Evolutionary conservation across 2,797 vertebrate genomes (phyloP).

Genomic region (Ataeniobius toweri): DNA sequence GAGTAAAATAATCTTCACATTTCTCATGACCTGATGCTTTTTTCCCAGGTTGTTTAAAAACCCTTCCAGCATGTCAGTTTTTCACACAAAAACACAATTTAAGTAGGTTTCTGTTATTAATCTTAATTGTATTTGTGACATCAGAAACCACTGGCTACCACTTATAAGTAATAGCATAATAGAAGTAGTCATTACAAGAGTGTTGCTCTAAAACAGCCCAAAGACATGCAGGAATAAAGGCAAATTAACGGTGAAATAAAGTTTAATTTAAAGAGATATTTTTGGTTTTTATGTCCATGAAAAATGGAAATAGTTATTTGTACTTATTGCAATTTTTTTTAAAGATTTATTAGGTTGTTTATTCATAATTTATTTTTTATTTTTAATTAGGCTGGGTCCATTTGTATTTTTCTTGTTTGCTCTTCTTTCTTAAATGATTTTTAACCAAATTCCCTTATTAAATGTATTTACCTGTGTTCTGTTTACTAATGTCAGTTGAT

Average conservation of each 20-base stretch:
- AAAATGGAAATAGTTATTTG: not conserved
- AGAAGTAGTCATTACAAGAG: not conserved
- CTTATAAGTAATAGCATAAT: not conserved
- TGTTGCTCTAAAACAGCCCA: not conserved
- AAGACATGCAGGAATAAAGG: not conserved
- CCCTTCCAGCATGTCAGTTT: conserved; percentile 1
- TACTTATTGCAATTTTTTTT: not conserved
- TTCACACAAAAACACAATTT: not conserved
- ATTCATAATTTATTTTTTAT: not conserved
- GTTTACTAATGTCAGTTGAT: not conserved
- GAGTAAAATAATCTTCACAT: conserved; percentile 11
- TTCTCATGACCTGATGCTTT: conserved; percentile 16
- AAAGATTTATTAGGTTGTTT: not conserved
- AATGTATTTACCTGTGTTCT: not conserved
- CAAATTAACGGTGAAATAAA: not conserved
- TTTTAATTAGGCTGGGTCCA: not conserved
- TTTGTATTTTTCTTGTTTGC: not conserved
- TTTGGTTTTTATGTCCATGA: not conserved
- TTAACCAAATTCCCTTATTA: not conserved
- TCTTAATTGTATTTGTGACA: not conserved
- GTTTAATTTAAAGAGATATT: not conserved
- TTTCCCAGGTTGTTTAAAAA: not conserved
- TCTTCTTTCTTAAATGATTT: not conserved
- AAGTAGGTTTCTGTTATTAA: not conserved
- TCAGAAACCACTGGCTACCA: not conserved